Evolutionary conservation across 2,888 invertebrate genomes (phyloP).

Genomic region (Nasonovia ribisnigri): DNA sequence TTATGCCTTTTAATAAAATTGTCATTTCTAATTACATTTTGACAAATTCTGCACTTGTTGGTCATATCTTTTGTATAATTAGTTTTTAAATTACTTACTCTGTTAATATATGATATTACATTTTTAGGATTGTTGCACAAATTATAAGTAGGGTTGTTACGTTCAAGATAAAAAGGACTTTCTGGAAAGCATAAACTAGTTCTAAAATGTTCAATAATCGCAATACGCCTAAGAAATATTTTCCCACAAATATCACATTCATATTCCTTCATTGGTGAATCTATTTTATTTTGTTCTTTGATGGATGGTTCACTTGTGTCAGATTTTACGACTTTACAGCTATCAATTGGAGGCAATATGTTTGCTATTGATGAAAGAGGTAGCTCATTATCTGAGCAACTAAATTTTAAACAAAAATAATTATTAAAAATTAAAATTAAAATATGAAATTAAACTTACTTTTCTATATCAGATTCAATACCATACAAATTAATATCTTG

Average conservation of each 20-base stretch:
- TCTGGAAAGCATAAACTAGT: conserved; percentile 56
- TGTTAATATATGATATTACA: background rate
- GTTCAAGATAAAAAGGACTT: background rate
- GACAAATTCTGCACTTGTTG: background rate
- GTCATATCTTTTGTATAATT: background rate
- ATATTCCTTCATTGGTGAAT: background rate
- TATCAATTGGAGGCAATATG: conserved; percentile 10
- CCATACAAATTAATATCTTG: conserved; percentile 26
- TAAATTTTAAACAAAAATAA: conserved; percentile 27
- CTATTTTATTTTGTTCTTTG: background rate
- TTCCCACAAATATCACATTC: conserved; percentile 50
- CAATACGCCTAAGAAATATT: conserved; percentile 12
- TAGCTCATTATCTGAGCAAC: conserved; percentile 40
- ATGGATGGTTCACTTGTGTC: background rate
- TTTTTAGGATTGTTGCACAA: background rate
- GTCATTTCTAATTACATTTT: background rate
- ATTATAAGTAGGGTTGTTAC: background rate
- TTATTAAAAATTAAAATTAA: background rate
- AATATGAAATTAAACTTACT: conserved; percentile 27
- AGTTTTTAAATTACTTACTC: background rate
- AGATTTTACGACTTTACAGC: background rate
- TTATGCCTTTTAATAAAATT: background rate
- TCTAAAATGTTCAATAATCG: conserved; percentile 49
- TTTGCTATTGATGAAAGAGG: conserved; percentile 47
- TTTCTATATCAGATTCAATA: conserved; percentile 15